Base-by-base conservation (phyloP, 2,888 invertebrate species). In the Sclerodermus sp. region DNA sequence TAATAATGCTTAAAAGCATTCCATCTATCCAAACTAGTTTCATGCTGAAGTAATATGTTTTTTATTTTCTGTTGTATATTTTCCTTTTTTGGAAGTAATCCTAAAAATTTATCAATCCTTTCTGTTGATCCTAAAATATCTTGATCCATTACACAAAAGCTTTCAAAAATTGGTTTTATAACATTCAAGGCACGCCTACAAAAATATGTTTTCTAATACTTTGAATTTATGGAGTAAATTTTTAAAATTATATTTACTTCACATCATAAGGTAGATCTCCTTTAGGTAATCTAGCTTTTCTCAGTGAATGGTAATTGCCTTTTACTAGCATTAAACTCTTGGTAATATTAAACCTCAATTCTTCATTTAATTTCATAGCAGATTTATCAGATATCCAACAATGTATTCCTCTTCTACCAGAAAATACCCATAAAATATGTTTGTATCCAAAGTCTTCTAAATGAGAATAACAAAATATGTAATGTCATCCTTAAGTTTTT, bases 401-500 rank as follows among this genome's bases (percentile, higher is more conserved):
- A 85, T 98, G 97, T 44, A 98, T 87, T 68, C 97, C 97, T 81
- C 96, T 85, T 53, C 97, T 84, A 0, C 97, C 97, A 53, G 96
- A 96, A 79, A 94, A 97, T 13, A 98, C 92, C 96, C 96, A 97
- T 45, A 97, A 79, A 32, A 94, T 82, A 68, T 93, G 88, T 70
- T 90, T 84, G 76, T 90, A 98, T 2, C 93, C 96, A 81, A 96
- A 97, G 79, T 96, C 96, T 64, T 93, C 93, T 87, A 78, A 40
- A 77, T 69, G 74, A 77, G 44, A 43, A 47, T 54, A 36, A 36
- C 34, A 23, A 38, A 14, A 15, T n/a, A n/a, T n/a, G n/a, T n/a
- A n/a, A n/a, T 31, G 1, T 12, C 17, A 16, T 2, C 12, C 15
- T 17, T 31, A n/a, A 36, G 13, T 12, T 10, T 16, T 6, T 46